Percentiles rank a stretch among this genome's conserved stretches.
Conservation (phyloP, 2,797 vertebrate genomes). For the Sebastes glaucus region DNA sequence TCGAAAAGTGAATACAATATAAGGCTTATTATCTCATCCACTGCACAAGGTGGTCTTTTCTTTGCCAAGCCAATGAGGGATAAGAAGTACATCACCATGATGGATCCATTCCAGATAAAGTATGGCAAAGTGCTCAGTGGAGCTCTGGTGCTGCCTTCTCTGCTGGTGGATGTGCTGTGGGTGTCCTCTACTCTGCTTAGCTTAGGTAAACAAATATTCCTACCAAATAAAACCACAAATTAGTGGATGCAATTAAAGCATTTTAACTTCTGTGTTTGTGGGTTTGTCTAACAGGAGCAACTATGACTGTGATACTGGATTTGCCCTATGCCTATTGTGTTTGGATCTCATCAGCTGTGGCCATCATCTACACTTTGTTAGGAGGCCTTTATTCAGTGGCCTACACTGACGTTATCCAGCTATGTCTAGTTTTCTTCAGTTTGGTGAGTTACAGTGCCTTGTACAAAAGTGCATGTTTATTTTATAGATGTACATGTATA, state of each 20-base stretch:
- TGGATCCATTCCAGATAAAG: constrained; percentile 72
- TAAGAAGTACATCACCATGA: constrained; percentile 70
- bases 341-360: constrained; percentile 75
- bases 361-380: constrained; percentile 82
- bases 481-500: not conserved
- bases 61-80: constrained; percentile 75
- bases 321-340: constrained; percentile 69
- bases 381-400: constrained; percentile 83
- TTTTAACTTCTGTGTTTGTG: not conserved
- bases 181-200: constrained; percentile 61
- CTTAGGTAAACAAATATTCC: constrained; percentile 45
- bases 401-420: constrained; percentile 81
- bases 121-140: constrained; percentile 60
- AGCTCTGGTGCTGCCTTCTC: constrained; percentile 52
- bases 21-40: not conserved
- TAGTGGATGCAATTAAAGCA: not conserved
- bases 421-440: constrained; percentile 76
- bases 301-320: constrained; percentile 84
- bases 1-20: not conserved
- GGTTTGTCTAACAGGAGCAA: constrained; percentile 67
- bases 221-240: not conserved
- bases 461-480: not conserved
- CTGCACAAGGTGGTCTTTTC: constrained; percentile 62
- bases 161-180: constrained; percentile 65
- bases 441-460: constrained; percentile 69